Percentiles rank a stretch among this genome's conserved stretches.
These are phyloP conservation scores for Guaruba guarouba DNA, from an alignment of 2,113 vertebrate genomes.

Conservation along the genomic window DNA sequence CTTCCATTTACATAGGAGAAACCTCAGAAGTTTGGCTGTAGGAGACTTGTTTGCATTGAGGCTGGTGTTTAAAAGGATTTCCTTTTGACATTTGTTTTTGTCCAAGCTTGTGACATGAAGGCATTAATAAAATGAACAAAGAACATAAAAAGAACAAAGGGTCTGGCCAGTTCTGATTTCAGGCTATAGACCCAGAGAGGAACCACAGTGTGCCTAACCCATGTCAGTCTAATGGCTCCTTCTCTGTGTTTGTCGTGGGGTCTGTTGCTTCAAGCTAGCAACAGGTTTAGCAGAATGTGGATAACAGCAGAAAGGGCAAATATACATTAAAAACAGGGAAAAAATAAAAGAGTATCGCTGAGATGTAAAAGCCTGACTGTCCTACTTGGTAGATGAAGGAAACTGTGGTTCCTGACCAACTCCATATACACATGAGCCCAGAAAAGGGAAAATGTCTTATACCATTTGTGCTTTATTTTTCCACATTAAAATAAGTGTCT, in stretches of 20 bases:
- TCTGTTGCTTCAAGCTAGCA: background rate
- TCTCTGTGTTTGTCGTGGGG: background rate
- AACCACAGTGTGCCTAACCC: background rate
- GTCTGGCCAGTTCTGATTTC: background rate
- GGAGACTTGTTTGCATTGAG: background rate
- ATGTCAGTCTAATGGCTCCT: background rate
- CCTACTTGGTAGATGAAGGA: background rate
- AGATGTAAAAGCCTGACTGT: background rate
- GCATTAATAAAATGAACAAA: background rate
- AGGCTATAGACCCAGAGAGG: background rate
- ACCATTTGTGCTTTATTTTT: background rate
- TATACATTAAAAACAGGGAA: background rate
- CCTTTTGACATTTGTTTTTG: background rate
- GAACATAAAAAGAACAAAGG: background rate
- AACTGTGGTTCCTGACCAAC: background rate
- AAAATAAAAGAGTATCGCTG: background rate
- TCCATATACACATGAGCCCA: fast-evolving
- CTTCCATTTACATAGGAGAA: background rate
- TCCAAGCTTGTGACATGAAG: background rate
- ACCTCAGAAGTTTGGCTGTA: background rate
- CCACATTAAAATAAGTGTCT: background rate
- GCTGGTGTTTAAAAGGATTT: background rate
- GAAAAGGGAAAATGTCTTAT: background rate
- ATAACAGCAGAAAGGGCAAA: background rate
- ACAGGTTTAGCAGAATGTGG: background rate